A percentile compares a stretch with the other conserved stretches of the same genome.
These are phyloP conservation scores for Sicus ferrugineus DNA, from an alignment of 2,888 invertebrate genomes.

Conservation along the genomic window DNA sequence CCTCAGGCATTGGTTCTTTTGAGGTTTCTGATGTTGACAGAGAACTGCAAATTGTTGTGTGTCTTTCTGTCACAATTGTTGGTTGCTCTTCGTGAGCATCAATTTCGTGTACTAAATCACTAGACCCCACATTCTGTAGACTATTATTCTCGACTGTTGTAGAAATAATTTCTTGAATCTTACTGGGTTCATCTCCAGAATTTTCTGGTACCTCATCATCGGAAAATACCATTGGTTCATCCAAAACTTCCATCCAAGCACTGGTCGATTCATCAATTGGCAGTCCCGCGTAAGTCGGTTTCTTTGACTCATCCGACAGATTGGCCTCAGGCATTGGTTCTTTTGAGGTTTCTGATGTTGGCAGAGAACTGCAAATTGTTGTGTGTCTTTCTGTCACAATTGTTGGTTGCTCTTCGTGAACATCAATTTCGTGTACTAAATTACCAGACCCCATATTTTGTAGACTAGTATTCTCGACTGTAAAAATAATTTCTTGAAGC, in stretches of 20 bases:
- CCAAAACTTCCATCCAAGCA: constrained; percentile 55
- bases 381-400: constrained; percentile 15
- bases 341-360: no score
- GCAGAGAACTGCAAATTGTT: no score
- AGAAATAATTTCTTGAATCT: constrained; percentile 9
- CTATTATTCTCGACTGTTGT: constrained; percentile 2
- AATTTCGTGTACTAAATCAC: no score
- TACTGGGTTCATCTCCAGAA: not conserved
- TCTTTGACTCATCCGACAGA: constrained; percentile 29
- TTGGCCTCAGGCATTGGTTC: no score
- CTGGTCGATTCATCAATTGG: constrained; percentile 54
- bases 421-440: constrained; percentile 1
- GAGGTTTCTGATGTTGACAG: constrained; percentile 45
- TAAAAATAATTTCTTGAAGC: constrained; percentile 8
- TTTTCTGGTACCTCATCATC: constrained; percentile 49
- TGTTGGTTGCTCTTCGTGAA: constrained; percentile 41
- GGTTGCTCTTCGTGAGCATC: no score
- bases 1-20: constrained; percentile 48
- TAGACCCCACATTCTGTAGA: not conserved
- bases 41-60: constrained; percentile 51
- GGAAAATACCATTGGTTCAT: constrained; percentile 58
- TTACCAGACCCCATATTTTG: no score
- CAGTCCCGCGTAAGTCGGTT: constrained; percentile 48
- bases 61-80: no score
- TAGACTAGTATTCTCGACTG: constrained; percentile 5